Conservation (phyloP, 2,888 invertebrate genomes). For the Gonocerus acuteangulatus region DNA sequence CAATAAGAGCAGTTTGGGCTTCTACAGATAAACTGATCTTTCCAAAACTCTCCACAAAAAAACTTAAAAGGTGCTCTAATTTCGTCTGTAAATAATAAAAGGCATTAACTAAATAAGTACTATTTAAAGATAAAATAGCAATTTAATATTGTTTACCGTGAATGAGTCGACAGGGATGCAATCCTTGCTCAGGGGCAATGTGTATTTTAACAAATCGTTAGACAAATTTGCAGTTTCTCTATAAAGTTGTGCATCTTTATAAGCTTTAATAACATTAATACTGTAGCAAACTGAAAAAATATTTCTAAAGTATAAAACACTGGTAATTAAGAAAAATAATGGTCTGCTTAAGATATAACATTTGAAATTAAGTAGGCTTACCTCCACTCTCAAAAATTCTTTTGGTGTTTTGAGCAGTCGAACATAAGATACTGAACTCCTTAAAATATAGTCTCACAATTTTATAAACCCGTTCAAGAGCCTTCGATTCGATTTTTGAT, state of each 20-base stretch:
- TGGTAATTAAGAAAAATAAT: too few relatives aligned
- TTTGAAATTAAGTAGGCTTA: too few relatives aligned
- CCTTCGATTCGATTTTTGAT: not conserved
- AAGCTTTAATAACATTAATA: constrained; percentile 6
- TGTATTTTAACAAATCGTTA: constrained; percentile 12
- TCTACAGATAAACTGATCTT: not conserved
- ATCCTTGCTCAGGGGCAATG: not conserved
- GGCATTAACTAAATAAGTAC: not conserved
- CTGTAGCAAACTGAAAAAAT: constrained; percentile 8
- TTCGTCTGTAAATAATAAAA: constrained; percentile 2
- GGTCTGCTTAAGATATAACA: too few relatives aligned
- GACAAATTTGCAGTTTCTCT: constrained; percentile 5
- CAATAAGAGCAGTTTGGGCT: constrained; percentile 15
- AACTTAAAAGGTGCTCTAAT: not conserved
- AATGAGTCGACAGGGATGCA: not conserved
- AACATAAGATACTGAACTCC: not conserved
- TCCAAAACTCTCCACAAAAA: not conserved
- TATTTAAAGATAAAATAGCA: not conserved
- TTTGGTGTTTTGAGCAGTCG: not conserved
- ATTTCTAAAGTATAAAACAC: too few relatives aligned
- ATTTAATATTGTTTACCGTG: not conserved
- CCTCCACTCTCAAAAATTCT: constrained; percentile 10
- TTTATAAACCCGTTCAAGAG: not conserved
- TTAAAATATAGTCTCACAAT: constrained; percentile 2
- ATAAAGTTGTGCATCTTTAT: constrained; percentile 15